phyloP scores from a whole-genome alignment of 2,797 vertebrate species.

The Cossypha niveicapilla region DNA sequence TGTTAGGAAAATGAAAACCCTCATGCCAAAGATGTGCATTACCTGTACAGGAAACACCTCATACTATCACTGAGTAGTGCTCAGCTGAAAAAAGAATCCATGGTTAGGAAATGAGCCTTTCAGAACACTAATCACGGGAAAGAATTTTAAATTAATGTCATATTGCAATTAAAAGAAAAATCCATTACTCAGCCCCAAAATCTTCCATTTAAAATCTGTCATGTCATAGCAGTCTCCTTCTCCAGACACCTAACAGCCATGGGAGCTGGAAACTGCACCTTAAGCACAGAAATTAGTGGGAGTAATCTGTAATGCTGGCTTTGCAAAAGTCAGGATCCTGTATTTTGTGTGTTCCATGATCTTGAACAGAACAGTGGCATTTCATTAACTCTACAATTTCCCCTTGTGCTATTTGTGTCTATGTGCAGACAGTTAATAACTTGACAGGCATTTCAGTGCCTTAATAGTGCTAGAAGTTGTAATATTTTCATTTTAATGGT shows the following conservation, averaged over 20 bases:
- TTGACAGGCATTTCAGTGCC: background rate
- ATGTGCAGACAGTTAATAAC: background rate
- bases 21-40: background rate
- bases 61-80: background rate
- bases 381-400: background rate
- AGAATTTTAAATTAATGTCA: background rate
- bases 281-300: background rate
- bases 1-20: background rate
- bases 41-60: background rate
- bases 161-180: background rate
- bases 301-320: background rate
- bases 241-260: background rate
- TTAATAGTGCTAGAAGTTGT: background rate
- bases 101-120: background rate
- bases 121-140: background rate
- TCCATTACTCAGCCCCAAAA: background rate
- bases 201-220: background rate
- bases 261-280: background rate
- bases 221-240: background rate
- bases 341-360: background rate
- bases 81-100: background rate
- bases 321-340: background rate
- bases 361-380: background rate
- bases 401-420: background rate
- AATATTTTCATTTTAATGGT: conserved; percentile 55